phyloP scores from a whole-genome alignment of 2,113 vertebrate species.

The Tamias sibiricus region DNA sequence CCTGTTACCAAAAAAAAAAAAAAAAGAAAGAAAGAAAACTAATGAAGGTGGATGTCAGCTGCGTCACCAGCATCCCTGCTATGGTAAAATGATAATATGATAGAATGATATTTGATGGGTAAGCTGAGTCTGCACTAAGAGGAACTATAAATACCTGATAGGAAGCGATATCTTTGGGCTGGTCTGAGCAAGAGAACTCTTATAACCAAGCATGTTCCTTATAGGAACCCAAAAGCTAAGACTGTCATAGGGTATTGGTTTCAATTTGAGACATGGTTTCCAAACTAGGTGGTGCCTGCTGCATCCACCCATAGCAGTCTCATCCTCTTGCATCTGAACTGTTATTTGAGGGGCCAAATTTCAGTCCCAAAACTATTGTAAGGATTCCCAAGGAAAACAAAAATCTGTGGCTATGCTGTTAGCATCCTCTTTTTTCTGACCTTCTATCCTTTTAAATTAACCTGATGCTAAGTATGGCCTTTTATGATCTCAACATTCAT shows the following conservation, averaged over 20 bases:
- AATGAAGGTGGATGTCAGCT: background rate
- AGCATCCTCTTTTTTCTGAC: background rate
- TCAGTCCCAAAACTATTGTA: background rate
- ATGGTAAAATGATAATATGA: background rate
- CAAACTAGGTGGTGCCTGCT: background rate
- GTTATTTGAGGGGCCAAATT: background rate
- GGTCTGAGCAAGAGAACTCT: background rate
- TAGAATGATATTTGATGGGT: background rate
- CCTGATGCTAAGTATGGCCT: background rate
- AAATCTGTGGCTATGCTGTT: background rate
- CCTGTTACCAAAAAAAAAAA: too few relatives aligned
- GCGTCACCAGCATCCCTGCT: background rate
- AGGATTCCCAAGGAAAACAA: background rate
- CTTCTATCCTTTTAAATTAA: conserved; percentile 14
- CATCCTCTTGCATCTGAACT: background rate
- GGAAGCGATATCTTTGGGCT: background rate
- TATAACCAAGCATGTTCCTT: background rate
- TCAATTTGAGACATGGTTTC: background rate
- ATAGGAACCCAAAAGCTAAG: background rate
- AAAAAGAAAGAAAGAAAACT: too few relatives aligned
- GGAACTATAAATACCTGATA: background rate
- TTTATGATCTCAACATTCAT: background rate
- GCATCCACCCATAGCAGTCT: background rate
- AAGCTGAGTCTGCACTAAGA: background rate
- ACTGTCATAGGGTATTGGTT: background rate